These are phyloP conservation scores for Centruroides vittatus DNA, from an alignment of 1,140 invertebrate species.

Conservation along the genomic window DNA sequence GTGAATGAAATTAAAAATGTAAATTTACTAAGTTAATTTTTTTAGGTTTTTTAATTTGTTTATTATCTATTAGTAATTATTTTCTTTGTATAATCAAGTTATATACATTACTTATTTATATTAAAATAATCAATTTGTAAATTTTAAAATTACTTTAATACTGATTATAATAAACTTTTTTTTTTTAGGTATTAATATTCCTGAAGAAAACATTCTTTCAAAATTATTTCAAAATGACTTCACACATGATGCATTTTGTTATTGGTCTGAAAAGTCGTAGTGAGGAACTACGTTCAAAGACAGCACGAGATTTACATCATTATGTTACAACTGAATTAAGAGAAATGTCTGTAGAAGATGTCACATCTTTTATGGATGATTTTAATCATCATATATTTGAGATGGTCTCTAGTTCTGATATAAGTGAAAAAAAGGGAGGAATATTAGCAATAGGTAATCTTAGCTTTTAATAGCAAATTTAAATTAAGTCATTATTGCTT, in stretches of 20 bases:
- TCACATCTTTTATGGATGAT: slow-evolving; percentile 79
- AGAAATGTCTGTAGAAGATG: slow-evolving; percentile 80
- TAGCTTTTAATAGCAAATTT: background rate
- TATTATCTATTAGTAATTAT: no score
- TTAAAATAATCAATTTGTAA: no score
- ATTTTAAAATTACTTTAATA: no score
- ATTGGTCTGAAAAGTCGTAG: slow-evolving; percentile 69
- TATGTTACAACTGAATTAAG: slow-evolving; percentile 85
- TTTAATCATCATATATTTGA: slow-evolving; percentile 92
- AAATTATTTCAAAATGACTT: background rate
- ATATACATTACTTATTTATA: no score
- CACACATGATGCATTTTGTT: slow-evolving; percentile 4
- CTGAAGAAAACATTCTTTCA: no score
- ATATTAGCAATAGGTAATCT: slow-evolving; percentile 77
- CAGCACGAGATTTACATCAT: slow-evolving; percentile 70
- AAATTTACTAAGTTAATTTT: no score
- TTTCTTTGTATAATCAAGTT: no score
- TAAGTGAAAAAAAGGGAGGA: slow-evolving; percentile 89
- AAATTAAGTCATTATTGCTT: no score
- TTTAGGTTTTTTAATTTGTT: no score
- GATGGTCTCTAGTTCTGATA: slow-evolving; percentile 83
- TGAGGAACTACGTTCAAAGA: slow-evolving; percentile 66
- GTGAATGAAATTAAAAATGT: no score
- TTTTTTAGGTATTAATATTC: no score
- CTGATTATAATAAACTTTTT: no score